phyloP scores from a whole-genome alignment of 2,113 vertebrate genomes.

The Calidris pugnax region DNA sequence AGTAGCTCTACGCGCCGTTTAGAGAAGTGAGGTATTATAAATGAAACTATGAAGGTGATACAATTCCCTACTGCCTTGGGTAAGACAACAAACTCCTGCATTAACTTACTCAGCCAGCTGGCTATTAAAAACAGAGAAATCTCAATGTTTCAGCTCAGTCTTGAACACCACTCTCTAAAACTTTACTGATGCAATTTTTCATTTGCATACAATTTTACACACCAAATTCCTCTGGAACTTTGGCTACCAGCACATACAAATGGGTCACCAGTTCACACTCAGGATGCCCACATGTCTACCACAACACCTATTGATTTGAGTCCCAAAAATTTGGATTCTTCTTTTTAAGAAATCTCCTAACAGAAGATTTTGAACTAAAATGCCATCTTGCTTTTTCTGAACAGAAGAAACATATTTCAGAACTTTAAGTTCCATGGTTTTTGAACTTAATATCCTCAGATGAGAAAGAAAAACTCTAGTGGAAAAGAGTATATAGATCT shows the following conservation, averaged over 20 bases:
- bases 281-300: fast-evolving
- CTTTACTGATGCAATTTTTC: not conserved
- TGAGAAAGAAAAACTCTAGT: not conserved
- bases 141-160: not conserved
- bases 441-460: not conserved
- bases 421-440: not conserved
- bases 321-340: not conserved
- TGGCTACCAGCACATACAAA: not conserved
- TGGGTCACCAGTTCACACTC: not conserved
- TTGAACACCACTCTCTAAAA: not conserved
- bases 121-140: not conserved
- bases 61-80: not conserved
- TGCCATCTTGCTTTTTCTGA: not conserved
- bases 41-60: not conserved
- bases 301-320: not conserved
- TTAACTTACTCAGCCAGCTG: not conserved
- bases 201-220: not conserved
- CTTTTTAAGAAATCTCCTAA: not conserved
- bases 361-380: not conserved
- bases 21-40: not conserved
- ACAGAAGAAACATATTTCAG: not conserved
- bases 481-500: not conserved
- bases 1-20: not conserved
- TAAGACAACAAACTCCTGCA: not conserved
- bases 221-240: not conserved